phyloP scores from a whole-genome alignment of 53 echinoderm and acorn worm genomes.

The Mesocentrotus franciscanus region DNA sequence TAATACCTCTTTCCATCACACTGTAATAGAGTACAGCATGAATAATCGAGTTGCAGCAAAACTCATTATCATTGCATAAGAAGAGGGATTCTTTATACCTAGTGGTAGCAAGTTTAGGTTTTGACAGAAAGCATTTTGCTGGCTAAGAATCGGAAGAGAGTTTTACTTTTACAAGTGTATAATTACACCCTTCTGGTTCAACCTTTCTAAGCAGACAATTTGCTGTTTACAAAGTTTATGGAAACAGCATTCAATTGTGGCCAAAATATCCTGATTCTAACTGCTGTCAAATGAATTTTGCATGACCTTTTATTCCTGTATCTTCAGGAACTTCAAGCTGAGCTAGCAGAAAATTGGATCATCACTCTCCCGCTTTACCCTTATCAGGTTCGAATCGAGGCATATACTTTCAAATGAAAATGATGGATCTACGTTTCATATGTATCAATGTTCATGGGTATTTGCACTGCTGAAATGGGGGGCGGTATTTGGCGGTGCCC shows the following conservation, averaged over 20 bases:
- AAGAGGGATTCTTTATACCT: not conserved
- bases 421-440: slow-evolving; percentile 20
- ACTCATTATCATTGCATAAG: not conserved
- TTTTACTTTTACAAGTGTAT: no score
- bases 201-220: not conserved
- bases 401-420: not conserved
- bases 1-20: not conserved
- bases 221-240: no score
- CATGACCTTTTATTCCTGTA: not conserved
- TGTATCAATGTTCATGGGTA: slow-evolving; percentile 25
- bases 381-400: not conserved
- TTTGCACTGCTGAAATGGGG: slow-evolving; percentile 29
- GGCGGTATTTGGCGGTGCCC: not conserved
- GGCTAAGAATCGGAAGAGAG: no score
- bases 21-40: not conserved
- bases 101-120: not conserved
- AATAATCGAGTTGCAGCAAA: not conserved
- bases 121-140: no score
- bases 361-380: not conserved
- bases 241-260: not conserved
- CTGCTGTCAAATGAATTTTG: not conserved
- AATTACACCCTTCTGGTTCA: no score
- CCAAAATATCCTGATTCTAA: not conserved
- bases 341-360: slow-evolving; percentile 1
- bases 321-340: not conserved